These are phyloP conservation scores for Ichneumon xanthorius DNA, from an alignment of 2,888 invertebrate species.

Conservation along the genomic window DNA sequence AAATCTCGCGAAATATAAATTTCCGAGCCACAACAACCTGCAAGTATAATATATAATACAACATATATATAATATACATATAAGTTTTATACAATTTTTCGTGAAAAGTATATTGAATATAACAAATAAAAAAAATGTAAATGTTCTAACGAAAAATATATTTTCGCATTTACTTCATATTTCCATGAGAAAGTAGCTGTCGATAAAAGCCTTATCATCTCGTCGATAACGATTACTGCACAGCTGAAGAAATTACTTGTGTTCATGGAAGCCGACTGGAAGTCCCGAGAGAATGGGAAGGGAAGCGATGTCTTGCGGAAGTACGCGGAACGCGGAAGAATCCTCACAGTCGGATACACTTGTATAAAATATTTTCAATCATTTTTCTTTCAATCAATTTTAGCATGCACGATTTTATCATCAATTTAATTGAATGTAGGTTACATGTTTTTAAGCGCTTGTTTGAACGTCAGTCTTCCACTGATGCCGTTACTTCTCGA, in stretches of 20 bases:
- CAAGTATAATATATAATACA: too few species aligned
- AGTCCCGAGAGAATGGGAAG: slow-evolving; percentile 20
- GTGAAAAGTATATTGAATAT: too few species aligned
- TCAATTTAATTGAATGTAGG: slow-evolving; percentile 2
- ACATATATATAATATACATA: too few species aligned
- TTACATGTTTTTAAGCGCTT: slow-evolving; percentile 48
- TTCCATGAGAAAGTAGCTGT: not conserved
- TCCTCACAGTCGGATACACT: slow-evolving; percentile 12
- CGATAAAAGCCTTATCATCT: not conserved
- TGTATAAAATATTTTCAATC: not conserved
- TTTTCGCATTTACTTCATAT: not conserved
- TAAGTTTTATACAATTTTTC: too few species aligned
- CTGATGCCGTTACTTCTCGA: slow-evolving; percentile 45
- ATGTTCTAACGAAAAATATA: not conserved
- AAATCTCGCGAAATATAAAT: too few species aligned
- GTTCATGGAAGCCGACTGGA: slow-evolving; percentile 54
- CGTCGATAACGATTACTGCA: not conserved
- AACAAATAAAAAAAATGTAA: too few species aligned
- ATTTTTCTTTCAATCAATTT: not conserved
- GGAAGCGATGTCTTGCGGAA: slow-evolving; percentile 34
- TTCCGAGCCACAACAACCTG: too few species aligned
- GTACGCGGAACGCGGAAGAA: slow-evolving; percentile 51
- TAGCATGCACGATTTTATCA: not conserved
- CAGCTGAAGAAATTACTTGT: slow-evolving; percentile 46
- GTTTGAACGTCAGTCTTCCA: slow-evolving; percentile 35